phyloP scores from a whole-genome alignment of 2,888 invertebrate genomes.

The Alentia gelatinosa region DNA sequence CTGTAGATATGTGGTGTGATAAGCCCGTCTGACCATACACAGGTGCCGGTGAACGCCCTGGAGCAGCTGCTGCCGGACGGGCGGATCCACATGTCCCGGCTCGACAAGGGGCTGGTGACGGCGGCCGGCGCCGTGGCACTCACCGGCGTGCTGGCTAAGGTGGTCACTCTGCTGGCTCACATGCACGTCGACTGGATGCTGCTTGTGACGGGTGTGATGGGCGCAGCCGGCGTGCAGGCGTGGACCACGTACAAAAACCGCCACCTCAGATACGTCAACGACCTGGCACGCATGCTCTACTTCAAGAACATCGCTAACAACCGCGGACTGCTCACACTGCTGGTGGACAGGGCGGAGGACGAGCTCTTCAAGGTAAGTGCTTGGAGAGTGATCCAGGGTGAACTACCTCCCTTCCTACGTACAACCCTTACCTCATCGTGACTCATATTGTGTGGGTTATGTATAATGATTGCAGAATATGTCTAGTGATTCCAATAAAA shows the following conservation, averaged over 20 bases:
- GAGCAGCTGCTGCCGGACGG: conserved; percentile 78
- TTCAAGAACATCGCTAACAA: conserved; percentile 79
- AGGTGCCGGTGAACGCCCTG: conserved; percentile 73
- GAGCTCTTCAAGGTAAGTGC: conserved; percentile 76
- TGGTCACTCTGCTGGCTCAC: conserved; percentile 71
- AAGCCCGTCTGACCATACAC: too few species aligned
- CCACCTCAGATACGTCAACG: conserved; percentile 73
- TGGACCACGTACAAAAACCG: conserved; percentile 74
- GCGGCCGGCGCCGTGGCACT: conserved; percentile 67
- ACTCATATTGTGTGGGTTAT: too few species aligned
- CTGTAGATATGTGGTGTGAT: too few species aligned
- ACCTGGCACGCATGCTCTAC: conserved; percentile 75
- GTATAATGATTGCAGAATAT: too few species aligned
- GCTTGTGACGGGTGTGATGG: conserved; percentile 70
- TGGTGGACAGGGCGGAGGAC: conserved; percentile 79
- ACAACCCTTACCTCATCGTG: too few species aligned
- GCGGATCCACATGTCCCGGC: conserved; percentile 71
- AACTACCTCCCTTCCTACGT: too few species aligned
- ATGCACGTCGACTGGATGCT: conserved; percentile 73
- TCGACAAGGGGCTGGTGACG: conserved; percentile 72
- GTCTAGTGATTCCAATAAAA: too few species aligned
- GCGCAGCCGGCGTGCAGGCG: conserved; percentile 67
- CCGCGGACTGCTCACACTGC: conserved; percentile 75
- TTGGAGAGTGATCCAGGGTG: too few species aligned
- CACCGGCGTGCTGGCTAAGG: conserved; percentile 72